Conservation (phyloP, 2,888 invertebrate species). For the Lycia hirtaria region DNA sequence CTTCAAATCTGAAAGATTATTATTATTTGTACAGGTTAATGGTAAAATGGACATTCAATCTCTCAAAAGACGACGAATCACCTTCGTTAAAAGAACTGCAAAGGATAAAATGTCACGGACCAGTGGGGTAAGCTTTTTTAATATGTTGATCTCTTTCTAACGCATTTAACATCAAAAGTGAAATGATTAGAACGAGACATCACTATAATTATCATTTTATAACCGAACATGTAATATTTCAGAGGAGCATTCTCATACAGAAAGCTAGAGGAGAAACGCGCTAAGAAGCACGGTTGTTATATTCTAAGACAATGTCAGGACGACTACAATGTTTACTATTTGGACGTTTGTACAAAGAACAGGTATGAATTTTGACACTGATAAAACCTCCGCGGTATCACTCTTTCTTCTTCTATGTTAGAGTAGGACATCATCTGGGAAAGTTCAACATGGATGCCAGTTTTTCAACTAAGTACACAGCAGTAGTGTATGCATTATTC, state of each 20-base stretch:
- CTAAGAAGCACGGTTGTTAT: conserved; percentile 91
- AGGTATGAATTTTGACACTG: conserved; percentile 78
- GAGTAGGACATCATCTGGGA: no score
- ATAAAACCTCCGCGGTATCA: no score
- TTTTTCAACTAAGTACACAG: no score
- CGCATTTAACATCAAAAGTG: background rate
- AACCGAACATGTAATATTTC: conserved; percentile 47
- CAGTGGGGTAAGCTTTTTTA: conserved; percentile 89
- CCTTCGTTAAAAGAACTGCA: conserved; percentile 91
- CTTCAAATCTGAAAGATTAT: no score
- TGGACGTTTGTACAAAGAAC: conserved; percentile 92
- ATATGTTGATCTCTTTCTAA: background rate
- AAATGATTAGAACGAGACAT: background rate
- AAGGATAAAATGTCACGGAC: conserved; percentile 93
- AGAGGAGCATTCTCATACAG: conserved; percentile 94
- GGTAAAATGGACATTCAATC: conserved; percentile 95
- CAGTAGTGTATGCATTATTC: no score
- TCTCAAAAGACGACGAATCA: conserved; percentile 92
- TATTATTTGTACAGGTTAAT: conserved; percentile 86
- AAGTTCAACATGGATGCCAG: no score
- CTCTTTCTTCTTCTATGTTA: no score
- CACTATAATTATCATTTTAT: background rate
- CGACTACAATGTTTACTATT: conserved; percentile 91
- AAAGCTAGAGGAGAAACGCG: conserved; percentile 92
- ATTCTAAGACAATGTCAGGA: conserved; percentile 93